Base-by-base conservation (phyloP, 2,888 invertebrate genomes). In the Hirtodrosophila histrioides region DNA sequence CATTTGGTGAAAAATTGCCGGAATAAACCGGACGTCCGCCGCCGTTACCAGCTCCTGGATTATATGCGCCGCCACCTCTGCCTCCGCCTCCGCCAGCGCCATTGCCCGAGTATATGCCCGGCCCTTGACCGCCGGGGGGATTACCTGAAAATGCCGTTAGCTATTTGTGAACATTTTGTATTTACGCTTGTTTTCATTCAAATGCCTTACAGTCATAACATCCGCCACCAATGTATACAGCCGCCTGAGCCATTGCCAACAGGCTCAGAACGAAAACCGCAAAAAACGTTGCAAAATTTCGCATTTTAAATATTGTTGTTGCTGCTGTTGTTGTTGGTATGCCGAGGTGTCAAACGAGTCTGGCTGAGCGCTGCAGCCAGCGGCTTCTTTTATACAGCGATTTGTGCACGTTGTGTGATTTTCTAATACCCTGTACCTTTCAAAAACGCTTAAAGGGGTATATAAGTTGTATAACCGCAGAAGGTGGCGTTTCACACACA, bases 221-320 rank as follows among this genome's bases (percentile, higher is more conserved):
- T 37, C 87, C 87, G 48, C 82, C 82, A 36, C 85, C 82, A 36
- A 83, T 83, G 35, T 83, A 83, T 7, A 83, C 82, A 43, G 85
- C 87, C 3, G 87, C 82, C 56, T 83, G 48, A 4, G 86, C 24
- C 33, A 87, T 36, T 7, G 82, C 65, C 55, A 83, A 36, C 9
- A 60, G 43, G 44, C 67, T 35, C 7, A 85, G 17, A 29, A 75
- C 62, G 35, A 78, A 33, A 70, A 70, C 46, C 60, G 49, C 78
- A 23, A 85, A 45, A 50, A 24, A 49, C 63, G 37, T 50, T 46
- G 69, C 40, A 17, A 70, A 62, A 40, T 73, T 62, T 44, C 61
- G 55, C 82, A 83, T 82, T 41, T 62, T 23, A 46, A 41, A 27
- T 44, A 29, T 56, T 56, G 36, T 37, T 41, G 4, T 41, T 24